Evolutionary conservation across 2,113 vertebrate species (phyloP).

Genomic region (Sinocyclocheilus anophthalmus): DNA sequence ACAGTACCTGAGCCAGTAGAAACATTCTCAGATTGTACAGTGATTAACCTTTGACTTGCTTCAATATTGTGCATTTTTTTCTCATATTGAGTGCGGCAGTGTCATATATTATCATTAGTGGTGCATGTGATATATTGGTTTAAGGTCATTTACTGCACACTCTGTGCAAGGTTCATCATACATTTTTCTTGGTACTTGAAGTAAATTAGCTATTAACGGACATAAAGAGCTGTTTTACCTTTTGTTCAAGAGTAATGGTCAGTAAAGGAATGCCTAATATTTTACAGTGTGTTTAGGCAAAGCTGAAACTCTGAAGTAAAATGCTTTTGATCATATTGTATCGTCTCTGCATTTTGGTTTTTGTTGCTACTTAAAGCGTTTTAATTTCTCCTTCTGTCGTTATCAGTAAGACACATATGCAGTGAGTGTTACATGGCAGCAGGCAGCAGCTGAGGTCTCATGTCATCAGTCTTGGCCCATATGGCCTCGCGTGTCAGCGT

Average conservation of each 20-base stretch:
- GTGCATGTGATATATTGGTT: constrained; percentile 1
- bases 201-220: constrained; percentile 9
- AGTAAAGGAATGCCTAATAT: not conserved
- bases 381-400: not conserved
- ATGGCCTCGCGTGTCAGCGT: constrained; percentile 56
- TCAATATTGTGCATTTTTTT: not conserved
- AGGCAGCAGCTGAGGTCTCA: constrained; percentile 39
- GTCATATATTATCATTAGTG: not conserved
- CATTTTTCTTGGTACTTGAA: not conserved
- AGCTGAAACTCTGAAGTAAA: not conserved
- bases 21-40: not conserved
- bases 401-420: not conserved
- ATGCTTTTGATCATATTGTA: not conserved
- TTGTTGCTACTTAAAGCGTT: not conserved
- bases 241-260: not conserved
- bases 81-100: constrained; percentile 1
- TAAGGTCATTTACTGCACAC: not conserved
- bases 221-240: not conserved
- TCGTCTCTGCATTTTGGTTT: not conserved
- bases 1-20: not conserved
- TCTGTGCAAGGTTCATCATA: not conserved
- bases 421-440: constrained; percentile 10
- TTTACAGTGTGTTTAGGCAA: constrained; percentile 10
- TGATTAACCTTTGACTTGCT: not conserved
- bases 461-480: constrained; percentile 52